Evolutionary conservation across 2,888 invertebrate genomes (phyloP).

Genomic region (Leucoptera coffeella): DNA sequence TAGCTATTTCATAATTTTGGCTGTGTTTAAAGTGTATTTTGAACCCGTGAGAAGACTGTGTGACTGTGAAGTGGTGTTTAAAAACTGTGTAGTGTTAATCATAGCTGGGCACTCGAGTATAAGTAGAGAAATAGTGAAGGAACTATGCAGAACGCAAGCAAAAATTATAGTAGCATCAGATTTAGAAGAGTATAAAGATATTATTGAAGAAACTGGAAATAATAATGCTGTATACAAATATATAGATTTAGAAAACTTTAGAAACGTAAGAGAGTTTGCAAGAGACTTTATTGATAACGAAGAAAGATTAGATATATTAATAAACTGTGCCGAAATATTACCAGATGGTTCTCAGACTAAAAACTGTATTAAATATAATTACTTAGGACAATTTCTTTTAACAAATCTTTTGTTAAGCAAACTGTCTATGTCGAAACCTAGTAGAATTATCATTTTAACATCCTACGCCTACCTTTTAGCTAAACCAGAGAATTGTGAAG

Average conservation of each 20-base stretch:
- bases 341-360: conserved; percentile 57
- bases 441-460: conserved; percentile 35
- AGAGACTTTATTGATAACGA: conserved; percentile 45
- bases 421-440: conserved; percentile 23
- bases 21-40: conserved; percentile 11
- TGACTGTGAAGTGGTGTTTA: conserved; percentile 16
- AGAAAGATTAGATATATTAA: conserved; percentile 51
- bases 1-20: no score
- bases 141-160: conserved; percentile 65
- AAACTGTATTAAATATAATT: conserved; percentile 64
- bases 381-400: conserved; percentile 66
- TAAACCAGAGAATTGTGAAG: conserved; percentile 36
- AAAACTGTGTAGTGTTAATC: conserved; percentile 61
- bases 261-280: conserved; percentile 54
- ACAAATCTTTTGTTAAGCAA: conserved; percentile 57
- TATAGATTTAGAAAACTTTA: conserved; percentile 43
- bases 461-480: conserved; percentile 21
- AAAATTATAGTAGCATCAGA: conserved; percentile 70
- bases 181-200: conserved; percentile 59
- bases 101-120: conserved; percentile 82
- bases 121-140: conserved; percentile 68
- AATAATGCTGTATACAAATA: conserved; percentile 56
- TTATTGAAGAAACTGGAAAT: conserved; percentile 64
- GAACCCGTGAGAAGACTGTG: conserved; percentile 16
- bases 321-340: conserved; percentile 59